These are phyloP conservation scores for Sicus ferrugineus DNA, from an alignment of 2,888 invertebrate species.

Conservation along the genomic window DNA sequence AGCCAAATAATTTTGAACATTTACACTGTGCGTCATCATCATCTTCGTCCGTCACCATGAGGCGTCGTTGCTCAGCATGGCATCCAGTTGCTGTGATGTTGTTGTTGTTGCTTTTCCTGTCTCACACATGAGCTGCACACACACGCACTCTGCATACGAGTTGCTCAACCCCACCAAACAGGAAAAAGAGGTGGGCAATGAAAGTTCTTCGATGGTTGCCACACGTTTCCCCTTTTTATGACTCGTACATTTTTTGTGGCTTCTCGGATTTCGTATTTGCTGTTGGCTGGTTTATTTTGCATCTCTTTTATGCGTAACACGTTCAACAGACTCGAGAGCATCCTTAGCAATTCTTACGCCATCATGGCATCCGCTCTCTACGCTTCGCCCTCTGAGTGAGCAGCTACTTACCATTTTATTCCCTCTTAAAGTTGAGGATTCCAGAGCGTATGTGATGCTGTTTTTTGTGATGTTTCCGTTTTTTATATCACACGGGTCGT, in stretches of 20 bases:
- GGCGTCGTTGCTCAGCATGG: not conserved
- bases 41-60: too few relatives aligned
- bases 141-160: not conserved
- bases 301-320: slow-evolving; percentile 29
- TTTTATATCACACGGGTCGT: not conserved
- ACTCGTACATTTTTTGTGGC: slow-evolving; percentile 10
- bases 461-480: not conserved
- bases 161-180: not conserved
- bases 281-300: not conserved
- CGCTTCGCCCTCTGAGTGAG: not conserved
- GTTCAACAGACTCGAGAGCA: slow-evolving; percentile 8
- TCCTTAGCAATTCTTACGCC: slow-evolving; percentile 25
- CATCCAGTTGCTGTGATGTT: not conserved
- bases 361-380: slow-evolving; percentile 31
- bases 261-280: slow-evolving; percentile 10
- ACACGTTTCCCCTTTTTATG: slow-evolving; percentile 10
- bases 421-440: not conserved
- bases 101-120: not conserved
- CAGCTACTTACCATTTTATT: not conserved
- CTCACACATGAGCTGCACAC: not conserved
- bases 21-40: too few relatives aligned
- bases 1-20: too few relatives aligned
- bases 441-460: not conserved
- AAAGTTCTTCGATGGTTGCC: slow-evolving; percentile 11
- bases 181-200: slow-evolving; percentile 27